Evolutionary conservation across 64 coral and sea anemone genomes (phyloP).

Genomic region (Montipora capricornis): DNA sequence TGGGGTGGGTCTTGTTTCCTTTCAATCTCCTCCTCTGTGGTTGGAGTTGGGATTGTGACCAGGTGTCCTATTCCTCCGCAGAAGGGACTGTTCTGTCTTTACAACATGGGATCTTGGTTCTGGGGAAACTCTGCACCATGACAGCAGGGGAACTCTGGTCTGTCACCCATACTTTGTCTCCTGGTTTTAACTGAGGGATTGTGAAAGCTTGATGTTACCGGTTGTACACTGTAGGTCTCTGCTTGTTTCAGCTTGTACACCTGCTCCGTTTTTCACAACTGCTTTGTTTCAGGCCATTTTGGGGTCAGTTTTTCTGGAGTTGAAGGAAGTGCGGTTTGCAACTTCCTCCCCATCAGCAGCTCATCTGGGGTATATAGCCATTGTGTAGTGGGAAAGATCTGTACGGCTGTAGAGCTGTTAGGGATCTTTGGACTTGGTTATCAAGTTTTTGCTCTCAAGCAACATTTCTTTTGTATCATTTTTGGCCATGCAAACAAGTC

Average conservation of each 20-base stretch:
- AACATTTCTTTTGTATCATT: no score
- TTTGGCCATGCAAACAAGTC: no score
- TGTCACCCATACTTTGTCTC: neutral
- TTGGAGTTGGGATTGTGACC: no score
- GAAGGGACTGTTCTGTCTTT: no score
- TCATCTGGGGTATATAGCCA: no score
- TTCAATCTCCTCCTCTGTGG: no score
- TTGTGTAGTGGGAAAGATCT: no score
- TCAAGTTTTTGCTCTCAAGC: neutral
- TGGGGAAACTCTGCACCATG: no score
- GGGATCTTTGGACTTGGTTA: conserved; percentile 29
- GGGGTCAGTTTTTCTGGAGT: neutral
- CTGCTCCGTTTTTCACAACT: conserved; percentile 12
- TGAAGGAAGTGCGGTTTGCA: conserved; percentile 13
- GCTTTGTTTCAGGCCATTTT: neutral
- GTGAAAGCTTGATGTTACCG: neutral
- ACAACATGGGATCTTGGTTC: no score
- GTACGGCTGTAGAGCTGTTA: neutral
- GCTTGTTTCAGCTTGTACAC: neutral
- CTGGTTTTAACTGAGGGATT: conserved; percentile 1
- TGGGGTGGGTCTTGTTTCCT: no score
- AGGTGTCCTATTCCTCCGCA: no score
- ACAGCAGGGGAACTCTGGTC: no score
- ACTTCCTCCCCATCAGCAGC: neutral
- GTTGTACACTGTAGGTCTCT: conserved; percentile 6